Evolutionary conservation across 2,113 vertebrate genomes (phyloP).

Genomic region (Nansenia antarctica): DNA sequence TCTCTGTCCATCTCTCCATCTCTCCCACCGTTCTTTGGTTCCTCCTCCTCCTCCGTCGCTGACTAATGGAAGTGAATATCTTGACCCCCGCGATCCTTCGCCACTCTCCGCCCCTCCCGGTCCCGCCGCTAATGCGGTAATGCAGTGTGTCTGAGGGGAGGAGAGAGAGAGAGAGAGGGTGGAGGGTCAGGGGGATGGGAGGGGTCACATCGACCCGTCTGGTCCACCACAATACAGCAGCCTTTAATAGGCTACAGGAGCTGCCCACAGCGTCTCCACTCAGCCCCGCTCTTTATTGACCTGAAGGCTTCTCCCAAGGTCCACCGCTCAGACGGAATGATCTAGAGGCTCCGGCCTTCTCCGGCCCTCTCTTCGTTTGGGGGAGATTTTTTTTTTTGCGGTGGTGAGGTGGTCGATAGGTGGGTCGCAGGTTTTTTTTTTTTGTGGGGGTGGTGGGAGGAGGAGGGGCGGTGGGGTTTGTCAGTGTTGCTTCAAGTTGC

Average conservation of each 20-base stretch:
- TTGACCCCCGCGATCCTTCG: slow-evolving; percentile 62
- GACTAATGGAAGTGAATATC: slow-evolving; percentile 60
- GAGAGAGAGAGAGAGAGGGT: too few relatives aligned
- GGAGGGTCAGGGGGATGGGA: too few relatives aligned
- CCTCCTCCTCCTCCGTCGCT: slow-evolving; percentile 37
- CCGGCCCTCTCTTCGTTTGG: too few relatives aligned
- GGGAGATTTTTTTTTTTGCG: too few relatives aligned
- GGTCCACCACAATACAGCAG: slow-evolving; percentile 62
- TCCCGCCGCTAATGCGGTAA: slow-evolving; percentile 72
- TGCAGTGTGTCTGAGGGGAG: slow-evolving; percentile 63
- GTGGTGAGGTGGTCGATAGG: slow-evolving; percentile 54
- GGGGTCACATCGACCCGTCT: slow-evolving; percentile 70
- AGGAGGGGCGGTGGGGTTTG: too few relatives aligned
- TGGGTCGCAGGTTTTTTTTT: background rate
- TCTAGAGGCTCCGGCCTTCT: background rate
- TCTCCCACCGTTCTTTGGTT: slow-evolving; percentile 66
- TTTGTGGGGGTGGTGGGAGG: too few relatives aligned
- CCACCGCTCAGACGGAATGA: slow-evolving; percentile 22
- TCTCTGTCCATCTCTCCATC: background rate
- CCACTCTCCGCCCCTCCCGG: slow-evolving; percentile 56
- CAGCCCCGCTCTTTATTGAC: slow-evolving; percentile 61
- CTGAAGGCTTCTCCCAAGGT: slow-evolving; percentile 65
- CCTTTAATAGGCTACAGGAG: slow-evolving; percentile 68
- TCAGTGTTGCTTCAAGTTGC: too few relatives aligned
- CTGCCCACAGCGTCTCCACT: background rate